Conservation (phyloP, 2,888 invertebrate genomes). For the Tolmerus cingulatus region DNA sequence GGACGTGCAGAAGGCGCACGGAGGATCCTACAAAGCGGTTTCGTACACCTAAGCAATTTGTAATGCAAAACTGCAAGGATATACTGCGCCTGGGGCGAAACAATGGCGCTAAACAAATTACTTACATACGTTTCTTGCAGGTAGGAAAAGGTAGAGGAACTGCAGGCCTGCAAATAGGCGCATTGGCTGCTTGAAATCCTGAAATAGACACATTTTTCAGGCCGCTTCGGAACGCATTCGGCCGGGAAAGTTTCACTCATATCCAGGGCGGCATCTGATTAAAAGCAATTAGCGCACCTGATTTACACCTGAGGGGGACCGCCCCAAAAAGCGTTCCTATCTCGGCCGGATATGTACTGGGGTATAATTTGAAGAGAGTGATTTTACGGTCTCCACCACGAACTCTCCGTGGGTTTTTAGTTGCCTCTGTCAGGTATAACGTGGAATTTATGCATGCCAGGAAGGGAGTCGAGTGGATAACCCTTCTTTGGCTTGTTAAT, state of each 20-base stretch:
- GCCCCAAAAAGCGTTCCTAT: slow-evolving; percentile 37
- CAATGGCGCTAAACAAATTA: neutral
- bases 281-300: slow-evolving; percentile 37
- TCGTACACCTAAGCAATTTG: neutral
- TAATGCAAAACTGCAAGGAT: neutral
- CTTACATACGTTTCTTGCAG: neutral
- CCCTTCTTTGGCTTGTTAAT: slow-evolving; percentile 42
- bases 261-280: slow-evolving; percentile 30
- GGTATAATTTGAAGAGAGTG: slow-evolving; percentile 45
- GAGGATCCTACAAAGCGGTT: neutral
- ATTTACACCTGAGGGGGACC: slow-evolving; percentile 28
- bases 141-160: neutral
- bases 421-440: slow-evolving; percentile 42
- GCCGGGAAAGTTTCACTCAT: neutral
- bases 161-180: neutral
- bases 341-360: slow-evolving; percentile 41
- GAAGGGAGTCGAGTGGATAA: slow-evolving; percentile 25
- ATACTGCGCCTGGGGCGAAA: neutral
- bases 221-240: neutral
- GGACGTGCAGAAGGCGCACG: neutral
- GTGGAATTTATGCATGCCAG: slow-evolving; percentile 40
- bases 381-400: slow-evolving; percentile 45
- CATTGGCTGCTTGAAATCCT: neutral
- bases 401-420: slow-evolving; percentile 22
- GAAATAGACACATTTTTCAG: slow-evolving; percentile 11